Percentiles rank a stretch among this genome's conserved stretches.
Evolutionary conservation across 1,140 invertebrate genomes (phyloP).

Genomic region (Lepidostoma basale): DNA sequence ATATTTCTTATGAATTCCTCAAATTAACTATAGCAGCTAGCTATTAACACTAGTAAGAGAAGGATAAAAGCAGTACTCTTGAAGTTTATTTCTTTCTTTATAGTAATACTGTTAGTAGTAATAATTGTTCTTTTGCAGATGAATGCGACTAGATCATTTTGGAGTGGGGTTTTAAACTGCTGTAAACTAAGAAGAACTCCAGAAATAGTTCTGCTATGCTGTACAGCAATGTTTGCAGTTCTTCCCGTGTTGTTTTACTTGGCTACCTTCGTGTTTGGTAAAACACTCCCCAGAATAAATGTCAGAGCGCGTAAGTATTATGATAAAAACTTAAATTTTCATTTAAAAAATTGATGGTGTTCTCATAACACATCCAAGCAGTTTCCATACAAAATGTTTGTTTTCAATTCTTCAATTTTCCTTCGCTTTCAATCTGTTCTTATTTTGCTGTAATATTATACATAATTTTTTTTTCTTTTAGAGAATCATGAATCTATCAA

Average conservation of each 20-base stretch:
- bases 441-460: not conserved
- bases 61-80: not conserved
- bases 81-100: not conserved
- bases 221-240: conserved; percentile 56
- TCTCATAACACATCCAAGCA: not conserved
- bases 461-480: not conserved
- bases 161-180: conserved; percentile 61
- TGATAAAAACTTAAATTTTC: not conserved
- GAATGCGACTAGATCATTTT: conserved; percentile 63
- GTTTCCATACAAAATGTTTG: not conserved
- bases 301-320: conserved; percentile 49
- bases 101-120: not conserved
- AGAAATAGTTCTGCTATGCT: conserved; percentile 61
- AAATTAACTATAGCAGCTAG: not conserved
- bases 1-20: not conserved
- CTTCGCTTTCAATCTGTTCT: not conserved
- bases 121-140: conserved; percentile 55
- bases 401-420: not conserved
- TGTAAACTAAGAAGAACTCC: conserved; percentile 60
- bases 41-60: no score
- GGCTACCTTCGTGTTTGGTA: conserved; percentile 54
- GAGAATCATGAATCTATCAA: not conserved
- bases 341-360: not conserved
- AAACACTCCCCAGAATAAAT: conserved; percentile 26
- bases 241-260: conserved; percentile 62